Percentiles rank a stretch among this genome's conserved stretches.
phyloP scores from a whole-genome alignment of 2,113 vertebrate species.

The Tetraodon nigroviridis region DNA sequence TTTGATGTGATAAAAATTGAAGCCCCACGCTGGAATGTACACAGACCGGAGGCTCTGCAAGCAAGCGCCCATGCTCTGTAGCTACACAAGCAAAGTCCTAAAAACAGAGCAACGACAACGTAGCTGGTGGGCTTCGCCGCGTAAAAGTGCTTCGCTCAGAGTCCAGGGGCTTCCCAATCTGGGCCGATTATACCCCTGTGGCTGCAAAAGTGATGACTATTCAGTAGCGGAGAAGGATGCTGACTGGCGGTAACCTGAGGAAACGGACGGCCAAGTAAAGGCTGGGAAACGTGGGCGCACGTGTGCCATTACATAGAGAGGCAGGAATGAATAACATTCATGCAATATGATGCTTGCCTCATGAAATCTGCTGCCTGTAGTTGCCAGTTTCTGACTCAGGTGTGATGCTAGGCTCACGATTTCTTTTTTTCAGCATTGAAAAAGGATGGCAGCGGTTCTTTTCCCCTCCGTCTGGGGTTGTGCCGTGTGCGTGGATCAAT shows the following conservation, averaged over 20 bases:
- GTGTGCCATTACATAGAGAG: conserved; percentile 46
- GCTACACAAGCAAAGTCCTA: conserved; percentile 56
- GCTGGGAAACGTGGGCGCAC: conserved; percentile 25
- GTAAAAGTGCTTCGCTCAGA: conserved; percentile 73
- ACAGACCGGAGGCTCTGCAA: conserved; percentile 66
- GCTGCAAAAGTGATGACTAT: conserved; percentile 73
- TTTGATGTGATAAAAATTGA: conserved; percentile 74
- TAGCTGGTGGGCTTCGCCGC: conserved; percentile 67
- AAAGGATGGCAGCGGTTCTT: conserved; percentile 6
- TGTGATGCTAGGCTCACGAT: conserved; percentile 7
- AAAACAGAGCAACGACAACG: conserved; percentile 58
- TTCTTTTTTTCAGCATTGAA: conserved; percentile 10
- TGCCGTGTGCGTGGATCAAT: conserved; percentile 69
- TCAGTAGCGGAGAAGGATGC: conserved; percentile 68
- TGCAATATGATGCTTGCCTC: conserved; percentile 37
- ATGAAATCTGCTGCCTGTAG: conserved; percentile 22
- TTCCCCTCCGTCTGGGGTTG: conserved; percentile 17
- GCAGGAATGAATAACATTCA: conserved; percentile 62
- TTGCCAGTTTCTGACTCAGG: conserved; percentile 5
- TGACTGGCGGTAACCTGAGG: conserved; percentile 71
- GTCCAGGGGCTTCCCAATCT: conserved; percentile 67
- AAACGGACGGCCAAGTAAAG: conserved; percentile 65
- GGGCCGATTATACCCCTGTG: conserved; percentile 70
- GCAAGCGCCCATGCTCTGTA: conserved; percentile 59
- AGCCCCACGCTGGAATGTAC: conserved; percentile 62